Evolutionary conservation across 2,113 vertebrate genomes (phyloP).

Genomic region (Neolamprologus fasciatus): DNA sequence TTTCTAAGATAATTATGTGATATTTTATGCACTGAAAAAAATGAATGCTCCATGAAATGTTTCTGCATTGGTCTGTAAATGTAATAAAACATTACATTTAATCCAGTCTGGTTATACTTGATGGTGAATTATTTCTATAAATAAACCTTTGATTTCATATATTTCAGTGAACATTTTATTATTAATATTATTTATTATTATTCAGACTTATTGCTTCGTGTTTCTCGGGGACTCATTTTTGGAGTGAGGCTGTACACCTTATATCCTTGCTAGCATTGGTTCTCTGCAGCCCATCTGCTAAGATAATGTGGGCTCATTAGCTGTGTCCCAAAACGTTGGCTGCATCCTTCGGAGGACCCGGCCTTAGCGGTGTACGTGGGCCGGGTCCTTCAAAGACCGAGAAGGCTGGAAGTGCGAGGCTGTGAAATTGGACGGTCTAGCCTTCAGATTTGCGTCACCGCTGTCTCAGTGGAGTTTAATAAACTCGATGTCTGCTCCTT

Average conservation of each 20-base stretch:
- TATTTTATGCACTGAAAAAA: not conserved
- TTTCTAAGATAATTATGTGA: not conserved
- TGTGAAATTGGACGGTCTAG: accelerated
- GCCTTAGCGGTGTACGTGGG: too few species aligned
- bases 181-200: not conserved
- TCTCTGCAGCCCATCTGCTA: not conserved
- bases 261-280: not conserved
- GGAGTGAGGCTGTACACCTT: not conserved
- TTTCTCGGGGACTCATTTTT: accelerated
- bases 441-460: too few species aligned
- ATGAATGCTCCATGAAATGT: accelerated
- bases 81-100: not conserved
- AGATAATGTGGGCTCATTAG: not conserved
- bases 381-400: too few species aligned
- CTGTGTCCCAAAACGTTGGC: too few species aligned
- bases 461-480: too few species aligned
- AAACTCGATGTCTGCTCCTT: accelerated
- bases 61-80: not conserved
- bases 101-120: not conserved
- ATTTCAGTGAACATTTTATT: not conserved
- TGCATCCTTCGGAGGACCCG: too few species aligned
- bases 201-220: not conserved
- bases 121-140: not conserved
- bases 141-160: not conserved
- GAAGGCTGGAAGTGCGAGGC: too few species aligned